phyloP scores from a whole-genome alignment of 2,888 invertebrate species.

The Marasmarcha lunaedactyla region DNA sequence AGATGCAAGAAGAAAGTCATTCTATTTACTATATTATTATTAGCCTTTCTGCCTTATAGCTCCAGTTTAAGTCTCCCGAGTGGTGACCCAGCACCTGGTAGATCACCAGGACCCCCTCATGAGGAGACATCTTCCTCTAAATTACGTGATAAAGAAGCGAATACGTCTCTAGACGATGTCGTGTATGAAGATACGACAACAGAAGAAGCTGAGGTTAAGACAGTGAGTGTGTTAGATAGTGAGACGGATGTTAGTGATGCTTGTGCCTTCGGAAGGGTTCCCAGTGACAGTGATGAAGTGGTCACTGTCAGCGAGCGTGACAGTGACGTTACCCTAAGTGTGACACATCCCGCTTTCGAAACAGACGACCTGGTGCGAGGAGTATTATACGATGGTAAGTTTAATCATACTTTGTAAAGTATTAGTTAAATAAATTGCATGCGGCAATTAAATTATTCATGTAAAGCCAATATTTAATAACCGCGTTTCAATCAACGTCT shows the following conservation, averaged over 20 bases:
- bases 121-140: constrained; percentile 23
- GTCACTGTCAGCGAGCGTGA: constrained; percentile 47
- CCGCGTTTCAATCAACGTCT: too few species aligned
- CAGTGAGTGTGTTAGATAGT: constrained; percentile 27
- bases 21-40: constrained; percentile 31
- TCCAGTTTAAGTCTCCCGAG: constrained; percentile 52
- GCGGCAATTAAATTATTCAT: too few species aligned
- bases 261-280: constrained; percentile 51
- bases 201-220: constrained; percentile 24
- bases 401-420: background rate
- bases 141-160: constrained; percentile 16
- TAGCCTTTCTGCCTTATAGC: constrained; percentile 51
- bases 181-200: constrained; percentile 37
- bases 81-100: constrained; percentile 75
- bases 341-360: constrained; percentile 64
- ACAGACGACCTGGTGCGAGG: constrained; percentile 61
- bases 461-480: too few species aligned
- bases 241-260: constrained; percentile 36
- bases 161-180: constrained; percentile 17
- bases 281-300: constrained; percentile 52
- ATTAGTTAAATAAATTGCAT: background rate
- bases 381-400: constrained; percentile 70
- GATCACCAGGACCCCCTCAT: constrained; percentile 73
- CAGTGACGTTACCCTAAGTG: constrained; percentile 59
- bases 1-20: constrained; percentile 37